Conservation (phyloP, 1,140 invertebrate species). For the Achatina immaculata region DNA sequence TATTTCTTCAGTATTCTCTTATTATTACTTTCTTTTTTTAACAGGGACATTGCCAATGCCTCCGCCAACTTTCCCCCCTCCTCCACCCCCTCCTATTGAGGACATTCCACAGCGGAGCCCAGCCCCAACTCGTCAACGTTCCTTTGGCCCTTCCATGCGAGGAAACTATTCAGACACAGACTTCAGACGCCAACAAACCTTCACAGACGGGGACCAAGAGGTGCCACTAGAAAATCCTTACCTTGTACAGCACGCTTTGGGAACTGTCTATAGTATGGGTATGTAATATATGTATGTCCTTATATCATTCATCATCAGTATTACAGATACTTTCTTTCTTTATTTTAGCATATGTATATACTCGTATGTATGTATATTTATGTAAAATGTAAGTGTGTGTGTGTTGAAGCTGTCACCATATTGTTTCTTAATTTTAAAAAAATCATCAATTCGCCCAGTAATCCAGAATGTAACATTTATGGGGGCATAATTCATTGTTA, state of each 20-base stretch:
- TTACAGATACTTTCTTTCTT: no score
- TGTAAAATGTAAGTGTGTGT: no score
- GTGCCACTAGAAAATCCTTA: constrained; percentile 86
- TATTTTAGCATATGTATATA: no score
- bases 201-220: constrained; percentile 79
- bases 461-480: no score
- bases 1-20: no score
- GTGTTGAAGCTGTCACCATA: no score
- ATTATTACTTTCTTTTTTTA: no score
- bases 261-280: constrained; percentile 85
- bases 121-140: constrained; percentile 48
- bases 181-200: constrained; percentile 43
- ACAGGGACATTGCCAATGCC: constrained; percentile 50
- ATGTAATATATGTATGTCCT: constrained; percentile 57
- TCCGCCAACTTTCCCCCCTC: constrained; percentile 57
- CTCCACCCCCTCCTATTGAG: constrained; percentile 66
- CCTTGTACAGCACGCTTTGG: constrained; percentile 88
- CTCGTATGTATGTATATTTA: no score
- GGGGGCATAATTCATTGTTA: no score
- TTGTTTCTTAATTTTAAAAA: no score
- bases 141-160: constrained; percentile 61
- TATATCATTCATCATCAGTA: no score
- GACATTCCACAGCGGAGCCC: constrained; percentile 66
- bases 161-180: constrained; percentile 66
- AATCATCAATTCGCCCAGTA: no score